These are phyloP conservation scores for Cylindroiulus punctatus DNA, from an alignment of 2,888 invertebrate species.

Conservation along the genomic window DNA sequence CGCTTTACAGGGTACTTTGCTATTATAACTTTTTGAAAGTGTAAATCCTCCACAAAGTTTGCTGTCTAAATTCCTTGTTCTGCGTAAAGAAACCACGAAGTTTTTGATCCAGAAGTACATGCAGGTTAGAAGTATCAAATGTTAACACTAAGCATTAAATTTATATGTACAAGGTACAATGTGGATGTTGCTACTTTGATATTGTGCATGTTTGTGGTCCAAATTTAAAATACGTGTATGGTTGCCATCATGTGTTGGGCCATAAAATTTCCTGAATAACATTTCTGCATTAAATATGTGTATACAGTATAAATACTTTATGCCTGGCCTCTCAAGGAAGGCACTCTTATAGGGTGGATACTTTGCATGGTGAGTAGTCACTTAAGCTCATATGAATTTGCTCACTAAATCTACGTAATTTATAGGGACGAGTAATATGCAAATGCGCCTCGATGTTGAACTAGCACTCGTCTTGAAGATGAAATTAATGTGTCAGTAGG, in stretches of 20 bases:
- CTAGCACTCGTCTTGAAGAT: not conserved
- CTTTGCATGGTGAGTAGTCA: not conserved
- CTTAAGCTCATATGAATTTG: not conserved
- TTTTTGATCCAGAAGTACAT: too few species aligned
- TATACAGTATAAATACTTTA: not conserved
- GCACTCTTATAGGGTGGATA: not conserved
- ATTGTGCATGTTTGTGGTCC: too few species aligned
- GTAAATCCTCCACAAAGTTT: too few species aligned
- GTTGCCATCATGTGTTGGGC: too few species aligned
- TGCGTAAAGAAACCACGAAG: too few species aligned
- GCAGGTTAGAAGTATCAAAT: too few species aligned
- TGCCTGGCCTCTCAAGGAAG: not conserved
- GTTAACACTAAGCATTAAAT: too few species aligned
- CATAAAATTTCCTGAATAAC: not conserved
- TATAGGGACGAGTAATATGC: not conserved
- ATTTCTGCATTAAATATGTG: not conserved
- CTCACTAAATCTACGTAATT: conserved; percentile 31
- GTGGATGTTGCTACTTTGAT: too few species aligned
- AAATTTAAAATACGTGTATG: too few species aligned
- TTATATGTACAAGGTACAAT: too few species aligned
- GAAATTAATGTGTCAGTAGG: conserved; percentile 33
- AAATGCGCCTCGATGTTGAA: not conserved
- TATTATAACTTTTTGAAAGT: too few species aligned
- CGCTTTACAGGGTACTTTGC: not conserved
- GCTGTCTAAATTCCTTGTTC: too few species aligned